These are phyloP conservation scores for Meiosimyza platycephala DNA, from an alignment of 2,888 invertebrate genomes.

Conservation along the genomic window DNA sequence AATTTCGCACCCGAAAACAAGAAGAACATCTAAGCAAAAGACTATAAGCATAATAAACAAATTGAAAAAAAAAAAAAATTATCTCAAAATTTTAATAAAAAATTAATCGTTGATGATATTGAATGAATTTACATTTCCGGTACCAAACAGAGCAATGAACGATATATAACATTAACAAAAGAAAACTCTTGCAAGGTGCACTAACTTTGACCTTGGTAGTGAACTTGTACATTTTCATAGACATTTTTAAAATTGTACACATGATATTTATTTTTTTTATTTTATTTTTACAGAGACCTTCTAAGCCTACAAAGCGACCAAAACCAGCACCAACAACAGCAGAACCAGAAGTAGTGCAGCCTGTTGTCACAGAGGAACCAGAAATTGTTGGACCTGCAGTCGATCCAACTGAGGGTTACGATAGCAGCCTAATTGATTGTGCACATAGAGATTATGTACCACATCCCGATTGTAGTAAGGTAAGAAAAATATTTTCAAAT, in stretches of 20 bases:
- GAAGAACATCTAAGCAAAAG: not conserved
- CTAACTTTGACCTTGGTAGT: slow-evolving; percentile 24
- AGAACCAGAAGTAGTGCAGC: slow-evolving; percentile 34
- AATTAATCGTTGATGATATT: not conserved
- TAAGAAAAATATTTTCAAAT: slow-evolving; percentile 51
- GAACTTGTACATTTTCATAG: not conserved
- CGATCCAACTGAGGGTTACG: slow-evolving; percentile 45
- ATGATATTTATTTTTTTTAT: not conserved
- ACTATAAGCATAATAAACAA: not conserved
- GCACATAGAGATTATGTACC: slow-evolving; percentile 70
- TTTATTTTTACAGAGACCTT: slow-evolving; percentile 27
- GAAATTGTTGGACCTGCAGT: slow-evolving; percentile 41
- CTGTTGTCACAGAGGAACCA: slow-evolving; percentile 24
- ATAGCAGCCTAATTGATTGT: slow-evolving; percentile 67
- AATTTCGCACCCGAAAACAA: slow-evolving; percentile 14
- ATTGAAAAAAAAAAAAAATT: not conserved
- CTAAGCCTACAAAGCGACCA: slow-evolving; percentile 43
- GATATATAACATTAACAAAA: not conserved
- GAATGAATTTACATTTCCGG: slow-evolving; percentile 14
- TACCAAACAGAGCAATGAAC: slow-evolving; percentile 1
- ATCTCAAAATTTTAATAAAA: not conserved
- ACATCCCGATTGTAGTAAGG: slow-evolving; percentile 72
- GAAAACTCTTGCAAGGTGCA: too few relatives aligned
- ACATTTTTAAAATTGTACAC: not conserved
- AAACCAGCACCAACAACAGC: slow-evolving; percentile 45